A percentile compares a stretch with the other conserved stretches of the same genome.
These are phyloP conservation scores for Orius insidiosus DNA, from an alignment of 1,140 invertebrate species.

Conservation along the genomic window DNA sequence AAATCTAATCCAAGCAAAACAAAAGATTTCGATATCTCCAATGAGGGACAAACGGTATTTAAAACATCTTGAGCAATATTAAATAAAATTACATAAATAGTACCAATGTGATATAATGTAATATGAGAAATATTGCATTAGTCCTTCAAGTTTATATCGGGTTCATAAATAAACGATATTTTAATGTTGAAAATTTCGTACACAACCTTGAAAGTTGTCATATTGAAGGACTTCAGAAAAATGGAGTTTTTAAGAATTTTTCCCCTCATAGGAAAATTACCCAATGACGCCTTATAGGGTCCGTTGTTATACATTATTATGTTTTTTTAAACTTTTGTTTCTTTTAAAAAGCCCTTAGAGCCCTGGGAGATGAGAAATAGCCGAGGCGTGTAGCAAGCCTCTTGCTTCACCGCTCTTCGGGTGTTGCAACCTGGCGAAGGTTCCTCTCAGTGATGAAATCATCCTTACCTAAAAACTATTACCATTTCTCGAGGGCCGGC, in stretches of 20 bases:
- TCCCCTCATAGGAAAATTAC: no score
- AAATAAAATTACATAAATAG: no score
- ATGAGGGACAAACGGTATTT: no score
- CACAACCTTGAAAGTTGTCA: background rate
- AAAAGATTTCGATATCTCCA: no score
- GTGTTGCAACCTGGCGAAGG: conserved; percentile 8
- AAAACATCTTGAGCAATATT: no score
- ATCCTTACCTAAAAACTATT: conserved; percentile 14
- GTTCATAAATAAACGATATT: no score
- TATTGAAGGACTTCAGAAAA: background rate
- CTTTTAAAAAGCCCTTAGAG: background rate
- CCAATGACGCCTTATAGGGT: background rate
- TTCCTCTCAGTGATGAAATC: conserved; percentile 9
- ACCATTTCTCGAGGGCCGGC: conserved; percentile 4
- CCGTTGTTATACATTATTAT: background rate
- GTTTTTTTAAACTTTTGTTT: background rate
- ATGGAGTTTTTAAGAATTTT: no score
- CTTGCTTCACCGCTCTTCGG: background rate
- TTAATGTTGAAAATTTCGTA: background rate
- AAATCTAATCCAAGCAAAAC: no score
- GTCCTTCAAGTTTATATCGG: no score
- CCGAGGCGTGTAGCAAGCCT: conserved; percentile 4
- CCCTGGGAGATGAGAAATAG: background rate
- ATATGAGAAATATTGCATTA: no score
- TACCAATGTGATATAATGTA: no score